These are phyloP conservation scores for Siniperca scherzeri DNA, from an alignment of 2,797 vertebrate genomes.

Conservation along the genomic window DNA sequence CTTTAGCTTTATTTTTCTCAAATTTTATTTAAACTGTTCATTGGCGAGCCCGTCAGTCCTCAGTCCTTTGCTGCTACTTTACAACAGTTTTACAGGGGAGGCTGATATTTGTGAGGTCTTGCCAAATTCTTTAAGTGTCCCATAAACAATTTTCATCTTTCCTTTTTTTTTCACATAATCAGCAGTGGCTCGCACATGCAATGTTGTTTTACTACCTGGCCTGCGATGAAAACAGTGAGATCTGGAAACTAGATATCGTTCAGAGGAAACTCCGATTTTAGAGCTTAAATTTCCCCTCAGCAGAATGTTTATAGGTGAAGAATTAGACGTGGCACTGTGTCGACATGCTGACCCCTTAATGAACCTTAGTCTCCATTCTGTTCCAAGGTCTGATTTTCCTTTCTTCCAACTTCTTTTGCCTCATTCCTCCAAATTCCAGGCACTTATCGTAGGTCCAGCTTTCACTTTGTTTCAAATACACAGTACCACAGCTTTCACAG, in stretches of 20 bases:
- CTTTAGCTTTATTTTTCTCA: conserved; percentile 54
- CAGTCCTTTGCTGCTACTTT: conserved; percentile 58
- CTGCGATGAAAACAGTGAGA: conserved; percentile 64
- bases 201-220: conserved; percentile 76
- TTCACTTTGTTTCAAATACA: conserved; percentile 25
- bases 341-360: conserved; percentile 64
- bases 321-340: conserved; percentile 51
- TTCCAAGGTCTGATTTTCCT: conserved; percentile 45
- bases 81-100: conserved; percentile 53
- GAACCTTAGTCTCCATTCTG: conserved; percentile 61
- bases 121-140: conserved; percentile 78
- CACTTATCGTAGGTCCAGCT: conserved; percentile 10
- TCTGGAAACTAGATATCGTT: conserved; percentile 64
- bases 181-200: conserved; percentile 57
- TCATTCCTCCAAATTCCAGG: conserved; percentile 37
- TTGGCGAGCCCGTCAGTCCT: conserved; percentile 37
- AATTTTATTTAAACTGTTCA: conserved; percentile 61
- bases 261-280: conserved; percentile 50
- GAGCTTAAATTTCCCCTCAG: conserved; percentile 43
- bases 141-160: conserved; percentile 76
- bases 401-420: conserved; percentile 34
- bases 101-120: conserved; percentile 65
- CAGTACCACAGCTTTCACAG: conserved; percentile 21
- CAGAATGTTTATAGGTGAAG: conserved; percentile 44
- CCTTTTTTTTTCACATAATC: conserved; percentile 53